Evolutionary conservation across 2,113 vertebrate genomes (phyloP).

Genomic region (Progne subis): DNA sequence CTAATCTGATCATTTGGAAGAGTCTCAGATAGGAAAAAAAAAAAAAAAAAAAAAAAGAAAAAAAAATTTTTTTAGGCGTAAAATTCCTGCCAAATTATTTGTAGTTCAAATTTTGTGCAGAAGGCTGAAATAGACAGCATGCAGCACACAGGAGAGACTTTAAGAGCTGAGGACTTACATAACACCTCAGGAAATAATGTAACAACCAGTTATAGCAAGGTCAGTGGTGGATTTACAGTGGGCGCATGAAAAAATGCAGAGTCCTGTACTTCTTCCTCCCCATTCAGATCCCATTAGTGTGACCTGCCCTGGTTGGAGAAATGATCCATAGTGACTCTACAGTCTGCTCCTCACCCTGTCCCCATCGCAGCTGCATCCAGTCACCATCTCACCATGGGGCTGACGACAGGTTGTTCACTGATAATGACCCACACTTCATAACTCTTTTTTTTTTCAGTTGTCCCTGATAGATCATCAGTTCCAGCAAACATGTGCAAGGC

Average conservation of each 20-base stretch:
- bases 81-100: neutral
- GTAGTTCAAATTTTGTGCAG: neutral
- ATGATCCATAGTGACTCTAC: neutral
- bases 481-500: neutral
- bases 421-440: slow-evolving; percentile 25
- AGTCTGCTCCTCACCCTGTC: neutral
- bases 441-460: neutral
- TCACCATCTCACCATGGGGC: neutral
- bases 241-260: neutral
- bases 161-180: neutral
- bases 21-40: neutral
- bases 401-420: neutral
- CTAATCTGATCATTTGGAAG: neutral
- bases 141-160: neutral
- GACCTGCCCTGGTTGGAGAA: neutral
- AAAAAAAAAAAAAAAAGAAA: too few relatives aligned
- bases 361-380: slow-evolving; percentile 31
- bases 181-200: neutral
- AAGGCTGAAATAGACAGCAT: neutral
- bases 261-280: neutral
- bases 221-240: neutral
- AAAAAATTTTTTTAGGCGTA: neutral
- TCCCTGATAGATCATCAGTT: neutral
- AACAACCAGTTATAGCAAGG: neutral
- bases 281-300: neutral